Evolutionary conservation across 2,113 vertebrate genomes (phyloP).

Genomic region (Carettochelys insculpta): DNA sequence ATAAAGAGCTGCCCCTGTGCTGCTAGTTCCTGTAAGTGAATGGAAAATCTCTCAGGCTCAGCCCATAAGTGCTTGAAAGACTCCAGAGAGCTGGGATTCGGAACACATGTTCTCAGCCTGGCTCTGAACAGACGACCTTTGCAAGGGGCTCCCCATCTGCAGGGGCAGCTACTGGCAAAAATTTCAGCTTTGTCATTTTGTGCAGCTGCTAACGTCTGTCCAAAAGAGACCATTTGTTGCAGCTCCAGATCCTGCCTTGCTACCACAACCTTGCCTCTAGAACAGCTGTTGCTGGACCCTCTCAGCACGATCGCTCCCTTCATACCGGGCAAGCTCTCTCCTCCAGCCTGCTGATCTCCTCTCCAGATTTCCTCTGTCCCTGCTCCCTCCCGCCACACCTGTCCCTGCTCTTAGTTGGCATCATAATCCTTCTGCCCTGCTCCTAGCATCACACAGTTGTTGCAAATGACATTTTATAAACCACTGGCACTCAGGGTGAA

Average conservation of each 20-base stretch:
- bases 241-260: not conserved
- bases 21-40: accelerated
- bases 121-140: not conserved
- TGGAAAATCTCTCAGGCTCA: no score
- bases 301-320: not conserved
- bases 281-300: not conserved
- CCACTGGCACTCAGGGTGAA: not conserved
- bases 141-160: no score
- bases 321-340: not conserved
- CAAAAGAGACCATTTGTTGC: not conserved
- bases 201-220: not conserved
- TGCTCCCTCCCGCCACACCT: not conserved
- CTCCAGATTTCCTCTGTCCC: not conserved
- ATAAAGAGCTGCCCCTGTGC: not conserved
- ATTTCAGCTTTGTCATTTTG: not conserved
- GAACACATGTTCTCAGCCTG: not conserved
- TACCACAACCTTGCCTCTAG: not conserved
- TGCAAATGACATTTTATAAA: not conserved
- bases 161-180: not conserved
- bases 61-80: not conserved
- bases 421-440: not conserved
- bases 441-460: not conserved
- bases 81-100: not conserved
- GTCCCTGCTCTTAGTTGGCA: accelerated
- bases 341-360: not conserved